Evolutionary conservation across 2,797 vertebrate species (phyloP).

Genomic region (Platyrinchus mystaceus): DNA sequence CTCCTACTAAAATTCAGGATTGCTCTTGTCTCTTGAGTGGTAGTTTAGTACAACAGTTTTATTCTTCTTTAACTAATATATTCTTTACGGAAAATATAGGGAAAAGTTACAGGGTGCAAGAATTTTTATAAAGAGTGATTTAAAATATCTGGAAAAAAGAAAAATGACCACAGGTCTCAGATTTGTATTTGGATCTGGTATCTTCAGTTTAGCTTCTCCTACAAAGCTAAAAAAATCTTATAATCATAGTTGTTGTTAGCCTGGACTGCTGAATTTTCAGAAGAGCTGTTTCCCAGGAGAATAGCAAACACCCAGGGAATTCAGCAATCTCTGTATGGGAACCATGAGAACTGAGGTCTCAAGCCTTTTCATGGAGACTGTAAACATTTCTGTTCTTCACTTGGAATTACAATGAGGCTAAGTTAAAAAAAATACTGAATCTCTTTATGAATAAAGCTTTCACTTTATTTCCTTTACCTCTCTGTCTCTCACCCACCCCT

Average conservation of each 20-base stretch:
- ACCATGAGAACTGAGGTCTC: background rate
- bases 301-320: background rate
- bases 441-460: background rate
- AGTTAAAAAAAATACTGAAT: background rate
- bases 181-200: background rate
- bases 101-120: background rate
- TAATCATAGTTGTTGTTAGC: background rate
- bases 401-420: background rate
- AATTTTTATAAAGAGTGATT: background rate
- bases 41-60: background rate
- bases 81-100: background rate
- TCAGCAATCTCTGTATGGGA: background rate
- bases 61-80: background rate
- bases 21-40: background rate
- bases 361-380: background rate
- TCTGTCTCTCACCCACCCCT: background rate
- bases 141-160: background rate
- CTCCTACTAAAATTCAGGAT: background rate
- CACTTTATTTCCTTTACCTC: background rate
- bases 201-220: background rate
- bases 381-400: background rate
- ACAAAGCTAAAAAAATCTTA: background rate
- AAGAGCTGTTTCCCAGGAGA: background rate
- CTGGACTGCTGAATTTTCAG: background rate
- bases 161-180: background rate